Evolutionary conservation across 2,888 invertebrate species (phyloP), one percentile per base, ranked within the genome.

Genomic region (Meta bourneti): DNA sequence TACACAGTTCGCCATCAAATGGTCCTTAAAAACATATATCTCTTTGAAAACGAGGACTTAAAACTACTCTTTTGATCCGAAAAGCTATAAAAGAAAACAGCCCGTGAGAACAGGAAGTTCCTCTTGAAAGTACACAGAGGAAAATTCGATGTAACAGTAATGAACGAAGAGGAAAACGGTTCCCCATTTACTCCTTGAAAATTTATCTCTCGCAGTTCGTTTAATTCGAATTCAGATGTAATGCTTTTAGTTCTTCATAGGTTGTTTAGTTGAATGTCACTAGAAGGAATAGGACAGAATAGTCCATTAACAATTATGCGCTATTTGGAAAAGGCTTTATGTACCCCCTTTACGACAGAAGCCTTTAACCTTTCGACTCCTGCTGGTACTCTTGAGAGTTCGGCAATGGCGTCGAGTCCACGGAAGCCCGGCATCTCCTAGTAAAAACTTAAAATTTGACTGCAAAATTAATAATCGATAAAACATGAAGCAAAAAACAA

Each of bases 1-100:
- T 49, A 75, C 75, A 61, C 61, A 61, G 61, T 16, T 61, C 61
- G 16, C 61, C 61, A 61, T 61, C 61, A 61, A 16, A 61, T 16
- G 61, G 11, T 61, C 61, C 61, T 61, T 61, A 61, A 61, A 61
- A 61, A 61, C 61, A 16, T 61, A 61, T 9, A 16, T 11, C 61
- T 61, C 34, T 75, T 75, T 34, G 48, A 49, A 75, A 75, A 48
- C 48, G 75, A 75, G 49, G 16, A 34, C 16, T 75, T 75, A 75
- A 75, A 75, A 11, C 34, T 34, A 34, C 34, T 34, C 34, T 34
- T 20, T 16, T 48, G 34, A 11, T 48, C 48, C 48, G 34, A 13
- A 75, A 13, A 34, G 75, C 75, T 75, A 48, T 75, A 75, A 75
- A 75, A 48, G 13, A 16, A 75, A 75, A 75, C 75, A 48, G 75